Evolutionary conservation across 2,888 invertebrate genomes (phyloP).

Genomic region (Melieria picta): DNA sequence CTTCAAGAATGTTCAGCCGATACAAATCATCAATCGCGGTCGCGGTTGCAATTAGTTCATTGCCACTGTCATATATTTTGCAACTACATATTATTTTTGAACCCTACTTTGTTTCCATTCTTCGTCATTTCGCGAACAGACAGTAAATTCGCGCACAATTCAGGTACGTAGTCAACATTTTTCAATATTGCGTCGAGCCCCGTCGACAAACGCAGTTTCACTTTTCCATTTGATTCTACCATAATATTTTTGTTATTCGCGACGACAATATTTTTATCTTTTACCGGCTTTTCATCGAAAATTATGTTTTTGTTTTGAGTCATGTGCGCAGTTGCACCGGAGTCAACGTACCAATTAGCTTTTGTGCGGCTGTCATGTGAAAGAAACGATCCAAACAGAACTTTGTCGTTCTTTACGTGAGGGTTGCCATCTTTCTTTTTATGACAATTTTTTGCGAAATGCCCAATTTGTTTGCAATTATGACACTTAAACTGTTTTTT

Average conservation of each 20-base stretch:
- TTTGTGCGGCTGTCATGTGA: no score
- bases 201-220: slow-evolving; percentile 9
- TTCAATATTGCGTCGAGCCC: background rate
- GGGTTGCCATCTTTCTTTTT: slow-evolving; percentile 20
- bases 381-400: no score
- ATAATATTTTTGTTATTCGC: slow-evolving; percentile 18
- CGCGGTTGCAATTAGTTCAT: slow-evolving; percentile 2
- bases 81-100: slow-evolving; percentile 14
- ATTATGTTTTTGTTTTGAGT: slow-evolving; percentile 26
- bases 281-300: slow-evolving; percentile 16
- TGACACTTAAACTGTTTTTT: slow-evolving; percentile 7
- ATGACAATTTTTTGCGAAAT: slow-evolving; percentile 22
- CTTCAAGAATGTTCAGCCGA: slow-evolving; percentile 4
- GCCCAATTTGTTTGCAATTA: slow-evolving; percentile 26
- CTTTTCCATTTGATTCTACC: slow-evolving; percentile 2
- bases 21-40: slow-evolving; percentile 1
- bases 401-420: slow-evolving; percentile 19
- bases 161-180: slow-evolving; percentile 39
- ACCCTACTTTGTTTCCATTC: slow-evolving; percentile 28
- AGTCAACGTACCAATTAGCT: slow-evolving; percentile 27
- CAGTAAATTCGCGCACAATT: slow-evolving; percentile 36
- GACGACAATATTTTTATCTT: slow-evolving; percentile 9
- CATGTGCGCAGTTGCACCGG: slow-evolving; percentile 35
- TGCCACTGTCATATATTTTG: background rate
- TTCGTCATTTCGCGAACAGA: slow-evolving; percentile 37